Conservation (phyloP, 2,113 vertebrate genomes). For the Thamnophis sirtalis region DNA sequence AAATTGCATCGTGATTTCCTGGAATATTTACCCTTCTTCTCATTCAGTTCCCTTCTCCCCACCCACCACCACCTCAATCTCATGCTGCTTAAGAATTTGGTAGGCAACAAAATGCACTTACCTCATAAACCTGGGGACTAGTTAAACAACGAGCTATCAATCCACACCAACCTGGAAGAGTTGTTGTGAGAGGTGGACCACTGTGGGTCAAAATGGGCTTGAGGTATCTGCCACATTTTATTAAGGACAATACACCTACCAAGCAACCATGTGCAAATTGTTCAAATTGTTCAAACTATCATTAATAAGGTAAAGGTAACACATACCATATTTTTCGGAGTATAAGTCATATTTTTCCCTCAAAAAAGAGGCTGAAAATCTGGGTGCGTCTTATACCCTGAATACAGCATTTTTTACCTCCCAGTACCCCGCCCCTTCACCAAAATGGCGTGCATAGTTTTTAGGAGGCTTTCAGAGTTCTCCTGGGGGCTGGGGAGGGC, state of each 20-base stretch:
- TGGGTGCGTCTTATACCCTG: too few species aligned
- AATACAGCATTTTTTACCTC: too few species aligned
- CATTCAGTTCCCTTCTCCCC: neutral
- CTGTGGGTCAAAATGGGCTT: constrained; percentile 97
- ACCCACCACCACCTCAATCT: too few species aligned
- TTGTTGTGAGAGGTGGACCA: constrained; percentile 89
- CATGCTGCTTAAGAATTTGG: neutral
- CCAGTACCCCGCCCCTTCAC: too few species aligned
- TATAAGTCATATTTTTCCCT: too few species aligned
- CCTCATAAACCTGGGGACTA: constrained; percentile 89
- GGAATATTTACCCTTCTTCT: neutral
- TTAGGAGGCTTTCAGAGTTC: too few species aligned
- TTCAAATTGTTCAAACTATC: too few species aligned
- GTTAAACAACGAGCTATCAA: constrained; percentile 90
- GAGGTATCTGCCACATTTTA: constrained; percentile 77
- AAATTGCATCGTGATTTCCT: neutral
- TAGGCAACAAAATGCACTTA: constrained; percentile 65
- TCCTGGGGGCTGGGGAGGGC: too few species aligned
- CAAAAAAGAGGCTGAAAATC: too few species aligned
- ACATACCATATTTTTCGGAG: too few species aligned
- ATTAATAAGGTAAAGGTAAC: neutral
- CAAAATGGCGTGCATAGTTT: too few species aligned
- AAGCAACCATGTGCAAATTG: neutral
- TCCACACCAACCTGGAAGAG: constrained; percentile 90
- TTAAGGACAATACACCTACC: constrained; percentile 74